Base-by-base conservation (phyloP, 2,888 invertebrate species). In the Dioctria rufipes region DNA sequence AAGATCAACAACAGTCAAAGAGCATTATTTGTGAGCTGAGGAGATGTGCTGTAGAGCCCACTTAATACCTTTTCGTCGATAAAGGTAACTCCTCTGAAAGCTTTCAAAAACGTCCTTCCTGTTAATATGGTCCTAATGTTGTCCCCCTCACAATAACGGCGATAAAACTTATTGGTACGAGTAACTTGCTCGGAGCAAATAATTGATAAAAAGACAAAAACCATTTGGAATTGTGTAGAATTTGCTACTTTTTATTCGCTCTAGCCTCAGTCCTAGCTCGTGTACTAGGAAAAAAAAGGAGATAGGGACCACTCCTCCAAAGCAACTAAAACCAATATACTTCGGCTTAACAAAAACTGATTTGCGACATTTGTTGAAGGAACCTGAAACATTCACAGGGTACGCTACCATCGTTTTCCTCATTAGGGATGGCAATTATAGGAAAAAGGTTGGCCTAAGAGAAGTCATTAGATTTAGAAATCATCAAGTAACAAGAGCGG, bases 171-270 rank as follows among this genome's bases (percentile, higher is more conserved):
- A 73, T 46, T 73, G 73, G 58, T 73, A 54, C 73, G 51, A 73
- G 73, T 54, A 73, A 73, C 37, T 54, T 73, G 51, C 42, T n/a
- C n/a, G 58, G 58, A 40, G 54, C 73, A 73, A 58, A 73, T 73
- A 73, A 73, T 73, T 73, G 73, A 73, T 73, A 73, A 73, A 73
- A 58, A 40, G 71, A 73, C 73, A 73, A 73, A 73, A 73, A 54
- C n/a, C 58, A 58, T 42, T 40, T 39, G 71, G 71, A 11, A 71
- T 71, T 54, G 71, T 73, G 73, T 54, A 58, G 73, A 73, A 9
- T 73, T 58, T 73, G 73, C 73, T 73, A 9, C 9, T 54, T 73
- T 73, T 11, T 6, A 58, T 37, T n/a, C 73, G 25, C 25, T 39
- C 58, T 73, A 25, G 25, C 54, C 73, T 73, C 11, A n/a, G 2